A percentile compares a stretch with the other conserved stretches of the same genome.
phyloP scores from a whole-genome alignment of 2,888 invertebrate genomes.

The Ceraclea dissimilis region DNA sequence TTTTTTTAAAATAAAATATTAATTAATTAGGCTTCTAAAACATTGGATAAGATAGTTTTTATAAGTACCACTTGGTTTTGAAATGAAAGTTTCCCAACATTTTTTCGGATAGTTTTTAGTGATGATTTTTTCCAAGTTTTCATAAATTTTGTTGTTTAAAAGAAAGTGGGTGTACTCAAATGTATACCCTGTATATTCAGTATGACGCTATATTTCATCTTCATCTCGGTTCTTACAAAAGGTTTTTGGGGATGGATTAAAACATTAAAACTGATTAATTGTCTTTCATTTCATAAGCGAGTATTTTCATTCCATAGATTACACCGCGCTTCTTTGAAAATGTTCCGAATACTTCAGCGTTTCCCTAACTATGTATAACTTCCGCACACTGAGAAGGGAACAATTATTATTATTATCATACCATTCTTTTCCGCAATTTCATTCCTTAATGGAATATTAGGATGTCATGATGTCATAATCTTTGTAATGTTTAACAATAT shows the following conservation, averaged over 20 bases:
- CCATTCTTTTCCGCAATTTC: neutral
- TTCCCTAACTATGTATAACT: no score
- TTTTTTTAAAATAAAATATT: no score
- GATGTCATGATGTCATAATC: neutral
- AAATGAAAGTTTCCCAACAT: no score
- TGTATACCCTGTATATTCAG: neutral
- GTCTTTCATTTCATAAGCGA: neutral
- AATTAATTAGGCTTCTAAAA: no score
- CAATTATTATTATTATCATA: no score
- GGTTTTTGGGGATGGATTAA: neutral
- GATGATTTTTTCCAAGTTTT: no score
- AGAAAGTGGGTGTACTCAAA: no score
- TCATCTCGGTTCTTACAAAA: neutral
- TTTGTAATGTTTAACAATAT: no score
- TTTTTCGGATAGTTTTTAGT: no score
- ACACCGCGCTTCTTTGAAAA: neutral
- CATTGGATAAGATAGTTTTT: no score
- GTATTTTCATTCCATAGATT: neutral
- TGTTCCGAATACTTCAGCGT: neutral
- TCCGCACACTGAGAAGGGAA: neutral
- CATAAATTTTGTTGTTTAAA: no score
- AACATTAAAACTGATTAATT: constrained; percentile 2
- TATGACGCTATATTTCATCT: neutral
- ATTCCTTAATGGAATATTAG: neutral
- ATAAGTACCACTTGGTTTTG: no score